A percentile compares a stretch with the other conserved stretches of the same genome.
Evolutionary conservation across 2,797 vertebrate genomes (phyloP).

Genomic region (Gadopsis bispinosus): DNA sequence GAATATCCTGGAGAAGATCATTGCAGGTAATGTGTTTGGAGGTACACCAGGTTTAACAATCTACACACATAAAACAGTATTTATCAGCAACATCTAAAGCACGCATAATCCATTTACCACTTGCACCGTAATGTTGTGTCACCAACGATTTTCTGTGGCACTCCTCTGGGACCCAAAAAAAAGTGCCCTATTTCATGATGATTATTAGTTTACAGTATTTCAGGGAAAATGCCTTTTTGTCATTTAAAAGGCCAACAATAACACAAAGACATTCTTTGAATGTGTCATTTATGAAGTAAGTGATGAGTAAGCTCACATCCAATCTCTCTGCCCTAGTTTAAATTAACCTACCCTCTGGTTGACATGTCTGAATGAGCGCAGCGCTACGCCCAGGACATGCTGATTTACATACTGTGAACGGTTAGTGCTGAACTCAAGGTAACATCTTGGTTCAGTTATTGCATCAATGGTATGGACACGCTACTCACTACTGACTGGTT

Average conservation of each 20-base stretch:
- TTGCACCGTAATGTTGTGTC: slow-evolving; percentile 16
- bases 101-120: slow-evolving; percentile 30
- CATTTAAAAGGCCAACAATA: slow-evolving; percentile 21
- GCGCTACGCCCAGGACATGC: background rate
- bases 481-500: background rate
- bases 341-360: slow-evolving; percentile 11
- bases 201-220: slow-evolving; percentile 21
- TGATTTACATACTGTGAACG: slow-evolving; percentile 52
- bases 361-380: slow-evolving; percentile 3
- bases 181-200: background rate
- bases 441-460: slow-evolving; percentile 13
- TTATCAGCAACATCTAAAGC: slow-evolving; percentile 22
- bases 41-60: slow-evolving; percentile 35
- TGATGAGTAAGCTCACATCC: background rate
- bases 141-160: background rate
- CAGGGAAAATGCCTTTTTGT: slow-evolving; percentile 8
- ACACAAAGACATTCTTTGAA: slow-evolving; percentile 1
- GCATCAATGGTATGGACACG: background rate
- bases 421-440: slow-evolving; percentile 34
- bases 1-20: slow-evolving; percentile 37
- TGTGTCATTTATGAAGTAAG: background rate
- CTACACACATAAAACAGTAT: slow-evolving; percentile 19
- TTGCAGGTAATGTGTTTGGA: slow-evolving; percentile 41
- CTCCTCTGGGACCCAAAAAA: background rate
- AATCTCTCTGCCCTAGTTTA: slow-evolving; percentile 13